Evolutionary conservation across 2,113 vertebrate species (phyloP).

Genomic region (Dipodomys merriami): DNA sequence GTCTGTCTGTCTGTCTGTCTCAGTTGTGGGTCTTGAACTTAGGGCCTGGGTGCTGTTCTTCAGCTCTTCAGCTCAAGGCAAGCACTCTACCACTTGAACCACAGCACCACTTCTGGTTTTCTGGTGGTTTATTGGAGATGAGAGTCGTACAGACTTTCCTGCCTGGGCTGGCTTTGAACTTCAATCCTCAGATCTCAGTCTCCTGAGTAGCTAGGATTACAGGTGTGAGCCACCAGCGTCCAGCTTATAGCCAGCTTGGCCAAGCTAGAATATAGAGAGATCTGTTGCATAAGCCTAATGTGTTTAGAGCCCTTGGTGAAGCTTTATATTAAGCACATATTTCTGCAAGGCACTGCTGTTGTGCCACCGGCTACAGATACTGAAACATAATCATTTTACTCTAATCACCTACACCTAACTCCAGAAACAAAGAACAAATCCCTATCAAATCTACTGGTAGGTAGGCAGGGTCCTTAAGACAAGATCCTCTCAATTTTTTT

Average conservation of each 20-base stretch:
- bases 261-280: conserved; percentile 27
- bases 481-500: conserved; percentile 18
- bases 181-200: too few species aligned
- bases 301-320: not conserved
- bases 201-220: too few species aligned
- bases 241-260: not conserved
- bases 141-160: too few species aligned
- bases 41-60: too few species aligned
- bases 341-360: not conserved
- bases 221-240: too few species aligned
- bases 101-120: too few species aligned
- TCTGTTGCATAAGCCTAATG: not conserved
- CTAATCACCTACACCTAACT: not conserved
- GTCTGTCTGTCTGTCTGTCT: too few species aligned
- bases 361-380: not conserved
- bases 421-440: conserved; percentile 58
- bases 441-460: conserved; percentile 1
- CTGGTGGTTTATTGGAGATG: too few species aligned
- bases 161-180: too few species aligned
- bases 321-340: not conserved
- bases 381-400: not conserved
- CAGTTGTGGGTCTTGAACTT: too few species aligned
- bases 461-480: conserved; percentile 24
- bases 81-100: too few species aligned
- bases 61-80: too few species aligned